These are phyloP conservation scores for Eriosoma lanigerum DNA, from an alignment of 1,140 invertebrate species.

Conservation along the genomic window DNA sequence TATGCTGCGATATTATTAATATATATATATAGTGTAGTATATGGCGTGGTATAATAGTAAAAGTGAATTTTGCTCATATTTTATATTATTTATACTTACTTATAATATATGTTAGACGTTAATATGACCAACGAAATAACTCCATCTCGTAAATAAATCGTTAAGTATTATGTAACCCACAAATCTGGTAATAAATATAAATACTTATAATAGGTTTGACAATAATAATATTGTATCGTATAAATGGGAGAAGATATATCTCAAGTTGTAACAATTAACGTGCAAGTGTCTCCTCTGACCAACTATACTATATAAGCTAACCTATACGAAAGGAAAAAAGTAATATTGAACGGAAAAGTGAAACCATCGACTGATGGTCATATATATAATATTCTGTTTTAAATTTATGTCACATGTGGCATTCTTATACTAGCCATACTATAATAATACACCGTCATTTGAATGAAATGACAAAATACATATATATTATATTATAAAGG, in stretches of 20 bases:
- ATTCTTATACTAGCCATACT: neutral
- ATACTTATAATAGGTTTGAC: neutral
- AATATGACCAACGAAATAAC: constrained; percentile 1
- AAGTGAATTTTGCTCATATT: constrained; percentile 21
- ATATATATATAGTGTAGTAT: too few species aligned
- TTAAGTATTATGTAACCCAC: neutral
- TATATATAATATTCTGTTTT: neutral
- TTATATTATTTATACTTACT: neutral
- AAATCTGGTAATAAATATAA: neutral
- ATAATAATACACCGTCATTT: neutral
- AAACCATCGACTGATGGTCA: neutral
- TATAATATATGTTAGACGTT: neutral
- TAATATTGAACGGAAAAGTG: neutral
- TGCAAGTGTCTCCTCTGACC: neutral
- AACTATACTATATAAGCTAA: neutral
- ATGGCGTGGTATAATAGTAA: neutral
- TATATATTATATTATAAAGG: too few species aligned
- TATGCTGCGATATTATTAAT: too few species aligned
- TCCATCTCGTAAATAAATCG: neutral
- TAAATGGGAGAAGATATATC: neutral
- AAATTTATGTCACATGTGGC: neutral
- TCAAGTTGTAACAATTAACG: neutral
- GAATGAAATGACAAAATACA: neutral
- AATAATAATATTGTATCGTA: neutral
- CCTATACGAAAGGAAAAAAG: neutral